These are phyloP conservation scores for Hydractinia echinata DNA, from an alignment of 30 jellyfish, hydroid and myxozoan genomes.

Conservation along the genomic window DNA sequence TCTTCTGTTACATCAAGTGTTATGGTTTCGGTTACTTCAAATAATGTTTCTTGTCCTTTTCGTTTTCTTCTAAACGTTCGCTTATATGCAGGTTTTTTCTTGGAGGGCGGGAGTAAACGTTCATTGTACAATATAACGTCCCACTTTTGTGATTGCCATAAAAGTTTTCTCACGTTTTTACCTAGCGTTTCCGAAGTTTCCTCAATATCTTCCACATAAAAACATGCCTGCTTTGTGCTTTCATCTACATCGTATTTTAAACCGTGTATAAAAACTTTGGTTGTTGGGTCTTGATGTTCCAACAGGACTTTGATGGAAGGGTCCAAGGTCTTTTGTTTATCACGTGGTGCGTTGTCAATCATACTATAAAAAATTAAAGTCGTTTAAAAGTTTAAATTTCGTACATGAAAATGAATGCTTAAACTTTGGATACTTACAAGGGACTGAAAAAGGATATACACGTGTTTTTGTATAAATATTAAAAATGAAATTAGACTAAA, in stretches of 20 bases:
- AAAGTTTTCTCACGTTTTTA: background rate
- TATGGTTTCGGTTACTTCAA: background rate
- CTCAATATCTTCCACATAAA: conserved; percentile 10
- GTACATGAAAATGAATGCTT: no score
- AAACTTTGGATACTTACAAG: no score
- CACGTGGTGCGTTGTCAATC: no score
- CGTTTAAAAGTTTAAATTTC: no score
- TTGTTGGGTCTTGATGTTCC: background rate
- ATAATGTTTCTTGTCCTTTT: background rate
- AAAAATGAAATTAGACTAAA: no score
- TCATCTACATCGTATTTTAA: conserved; percentile 10
- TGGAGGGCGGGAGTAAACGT: background rate
- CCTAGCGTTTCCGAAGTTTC: background rate
- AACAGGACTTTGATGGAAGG: background rate
- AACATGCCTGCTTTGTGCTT: conserved; percentile 15
- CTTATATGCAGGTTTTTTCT: background rate
- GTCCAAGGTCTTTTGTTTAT: no score
- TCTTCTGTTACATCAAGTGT: background rate
- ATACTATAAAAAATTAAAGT: no score
- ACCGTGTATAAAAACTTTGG: background rate
- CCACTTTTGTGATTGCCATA: conserved; percentile 41
- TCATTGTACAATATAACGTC: background rate
- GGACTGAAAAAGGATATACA: no score
- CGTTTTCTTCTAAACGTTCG: conserved; percentile 23
- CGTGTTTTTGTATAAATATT: no score